Percentiles rank a stretch among this genome's conserved stretches.
Conservation (phyloP, 64 coral and sea anemone genomes). For the Platygyra sinensis region DNA sequence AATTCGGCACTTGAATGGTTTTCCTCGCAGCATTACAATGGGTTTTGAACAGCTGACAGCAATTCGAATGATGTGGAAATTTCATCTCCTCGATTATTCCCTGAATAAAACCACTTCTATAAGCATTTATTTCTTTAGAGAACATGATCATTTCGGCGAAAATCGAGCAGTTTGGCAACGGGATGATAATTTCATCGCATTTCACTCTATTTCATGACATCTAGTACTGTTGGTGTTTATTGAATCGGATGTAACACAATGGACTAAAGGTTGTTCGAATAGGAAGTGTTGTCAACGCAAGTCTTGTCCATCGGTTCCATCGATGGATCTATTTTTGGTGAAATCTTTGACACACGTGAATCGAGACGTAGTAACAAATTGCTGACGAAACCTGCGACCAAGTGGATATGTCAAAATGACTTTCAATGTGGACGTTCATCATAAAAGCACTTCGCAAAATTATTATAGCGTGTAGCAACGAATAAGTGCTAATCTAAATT, state of each 20-base stretch:
- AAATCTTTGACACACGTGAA: neutral
- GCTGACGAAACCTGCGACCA: conserved; percentile 11
- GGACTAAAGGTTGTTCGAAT: neutral
- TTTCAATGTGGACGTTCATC: neutral
- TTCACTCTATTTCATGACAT: conserved; percentile 46
- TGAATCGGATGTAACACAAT: conserved; percentile 70
- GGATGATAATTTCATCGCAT: conserved; percentile 10
- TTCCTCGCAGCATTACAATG: conserved; percentile 89
- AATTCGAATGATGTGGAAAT: conserved; percentile 24
- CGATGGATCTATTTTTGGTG: neutral
- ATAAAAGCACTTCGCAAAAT: conserved; percentile 1
- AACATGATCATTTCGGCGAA: neutral
- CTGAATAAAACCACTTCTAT: neutral
- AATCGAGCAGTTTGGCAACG: neutral
- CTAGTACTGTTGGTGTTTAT: conserved; percentile 22
- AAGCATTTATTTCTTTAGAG: neutral
- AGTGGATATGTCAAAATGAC: neutral
- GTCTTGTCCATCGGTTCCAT: neutral
- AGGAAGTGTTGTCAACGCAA: conserved; percentile 8
- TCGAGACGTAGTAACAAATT: neutral
- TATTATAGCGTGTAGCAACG: neutral
- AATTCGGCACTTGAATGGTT: conserved; percentile 94
- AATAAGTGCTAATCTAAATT: neutral
- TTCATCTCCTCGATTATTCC: neutral
- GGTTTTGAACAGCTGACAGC: conserved; percentile 91